phyloP scores from a whole-genome alignment of 2,888 invertebrate genomes.

The Standfussiana lucernea region DNA sequence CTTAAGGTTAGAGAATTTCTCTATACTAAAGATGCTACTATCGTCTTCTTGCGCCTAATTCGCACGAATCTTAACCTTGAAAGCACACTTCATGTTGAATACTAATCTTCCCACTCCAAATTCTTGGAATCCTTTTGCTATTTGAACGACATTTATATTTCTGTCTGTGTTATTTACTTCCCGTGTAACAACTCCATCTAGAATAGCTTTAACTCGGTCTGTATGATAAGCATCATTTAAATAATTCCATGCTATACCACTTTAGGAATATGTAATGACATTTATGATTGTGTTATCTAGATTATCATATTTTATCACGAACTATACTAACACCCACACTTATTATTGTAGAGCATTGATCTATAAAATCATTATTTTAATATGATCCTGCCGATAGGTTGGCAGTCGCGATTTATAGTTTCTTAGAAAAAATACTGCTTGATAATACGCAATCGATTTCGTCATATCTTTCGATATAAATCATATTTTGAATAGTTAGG shows the following conservation, averaged over 20 bases:
- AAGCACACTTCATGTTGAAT: constrained; percentile 30
- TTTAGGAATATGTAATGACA: constrained; percentile 53
- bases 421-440: constrained; percentile 28
- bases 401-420: constrained; percentile 40
- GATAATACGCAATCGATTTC: constrained; percentile 8
- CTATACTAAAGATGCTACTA: constrained; percentile 24
- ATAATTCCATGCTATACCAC: constrained; percentile 52
- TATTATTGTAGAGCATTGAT: constrained; percentile 36
- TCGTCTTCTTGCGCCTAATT: constrained; percentile 37
- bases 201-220: background rate
- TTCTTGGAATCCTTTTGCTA: constrained; percentile 43
- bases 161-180: constrained; percentile 18
- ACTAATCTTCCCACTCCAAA: constrained; percentile 35
- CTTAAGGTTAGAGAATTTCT: constrained; percentile 12
- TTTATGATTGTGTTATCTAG: constrained; percentile 53
- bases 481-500: background rate
- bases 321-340: constrained; percentile 49
- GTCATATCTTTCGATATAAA: background rate
- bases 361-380: constrained; percentile 58
- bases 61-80: constrained; percentile 41
- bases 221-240: constrained; percentile 39
- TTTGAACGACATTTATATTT: constrained; percentile 14
- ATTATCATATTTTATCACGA: constrained; percentile 58
- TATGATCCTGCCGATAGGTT: constrained; percentile 46
- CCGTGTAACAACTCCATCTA: background rate